Base-by-base conservation (phyloP, 2,797 vertebrate species). In the Cryptoblepharus egeriae region DNA sequence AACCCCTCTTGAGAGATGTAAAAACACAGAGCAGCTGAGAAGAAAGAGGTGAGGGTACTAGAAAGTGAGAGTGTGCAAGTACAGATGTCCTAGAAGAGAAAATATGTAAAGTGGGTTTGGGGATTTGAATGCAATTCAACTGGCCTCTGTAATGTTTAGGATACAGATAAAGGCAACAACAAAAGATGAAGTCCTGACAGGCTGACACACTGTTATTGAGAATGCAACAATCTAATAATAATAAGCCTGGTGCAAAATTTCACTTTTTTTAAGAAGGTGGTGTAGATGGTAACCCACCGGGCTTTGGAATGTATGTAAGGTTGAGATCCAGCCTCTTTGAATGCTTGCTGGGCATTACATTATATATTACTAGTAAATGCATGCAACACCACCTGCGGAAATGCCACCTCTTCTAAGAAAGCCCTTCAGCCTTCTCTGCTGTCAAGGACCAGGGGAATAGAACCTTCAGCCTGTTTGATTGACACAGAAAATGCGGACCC, bases 1-100 rank as follows among this genome's bases (percentile, higher is more conserved):
- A 96, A 96, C 95, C 94, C 95, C 95, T 95, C 95, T 94, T 93
- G 95, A 95, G 96, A 96, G 94, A 96, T 91, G 93, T 95, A 93
- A 96, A 95, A 96, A 94, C 94, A 93, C 70, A 81, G 91, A 95
- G 94, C 94, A 94, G 94, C 94, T 93, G 93, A 95, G 94, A 91
- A 92, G 89, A 94, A 93, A 95, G 82, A 92, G 91, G 92, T 92
- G 90, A 90, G 89, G 82, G 93, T 81, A 52, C 63, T 67, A 88
- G 83, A 91, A 91, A 90, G 91, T 88, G 90, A 91, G 93, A 94
- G 90, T 92, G 92, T 92, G 91, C 49, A 89, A 84, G 91, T 94
- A 92, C 90, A 92, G 92, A 95, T 93, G 91, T 94, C 92, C 90
- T 92, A 82, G 75, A 89, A 95, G 84, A 92, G 88, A 90, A 93